phyloP scores from a whole-genome alignment of 2,888 invertebrate genomes.

The Drosophila mulleri region DNA sequence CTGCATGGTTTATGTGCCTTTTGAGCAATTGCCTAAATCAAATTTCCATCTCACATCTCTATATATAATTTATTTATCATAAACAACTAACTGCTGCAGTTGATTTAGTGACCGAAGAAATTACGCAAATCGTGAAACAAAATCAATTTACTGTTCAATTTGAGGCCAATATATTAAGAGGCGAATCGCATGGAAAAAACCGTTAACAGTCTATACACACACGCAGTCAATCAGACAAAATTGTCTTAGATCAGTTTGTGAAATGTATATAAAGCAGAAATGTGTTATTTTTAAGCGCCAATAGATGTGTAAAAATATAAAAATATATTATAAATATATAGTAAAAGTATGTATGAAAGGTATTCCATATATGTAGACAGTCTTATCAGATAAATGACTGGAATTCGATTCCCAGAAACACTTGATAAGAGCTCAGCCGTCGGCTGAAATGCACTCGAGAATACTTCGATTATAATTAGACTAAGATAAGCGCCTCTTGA shows the following conservation, averaged over 20 bases:
- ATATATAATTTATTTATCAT: no score
- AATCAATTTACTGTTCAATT: constrained; percentile 7
- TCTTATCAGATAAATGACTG: not conserved
- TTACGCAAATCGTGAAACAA: constrained; percentile 16
- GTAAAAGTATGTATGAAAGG: not conserved
- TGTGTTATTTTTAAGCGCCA: not conserved
- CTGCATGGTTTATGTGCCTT: constrained; percentile 14
- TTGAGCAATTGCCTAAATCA: constrained; percentile 37
- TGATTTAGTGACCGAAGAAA: constrained; percentile 48
- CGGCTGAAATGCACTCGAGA: not conserved
- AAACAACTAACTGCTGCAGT: constrained; percentile 19
- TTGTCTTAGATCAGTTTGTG: not conserved
- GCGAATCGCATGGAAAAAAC: constrained; percentile 3
- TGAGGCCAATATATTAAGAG: not conserved
- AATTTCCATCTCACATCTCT: constrained; percentile 12
- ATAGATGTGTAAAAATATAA: not conserved
- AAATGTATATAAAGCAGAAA: not conserved
- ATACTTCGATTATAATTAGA: not conserved
- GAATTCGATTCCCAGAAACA: not conserved
- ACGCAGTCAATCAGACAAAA: not conserved
- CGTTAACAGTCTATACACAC: not conserved
- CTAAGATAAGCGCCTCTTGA: not conserved
- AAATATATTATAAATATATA: not conserved
- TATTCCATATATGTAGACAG: not conserved
- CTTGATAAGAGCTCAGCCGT: not conserved